Base-by-base conservation (phyloP, 2,797 vertebrate genomes). In the Morelia viridis region DNA sequence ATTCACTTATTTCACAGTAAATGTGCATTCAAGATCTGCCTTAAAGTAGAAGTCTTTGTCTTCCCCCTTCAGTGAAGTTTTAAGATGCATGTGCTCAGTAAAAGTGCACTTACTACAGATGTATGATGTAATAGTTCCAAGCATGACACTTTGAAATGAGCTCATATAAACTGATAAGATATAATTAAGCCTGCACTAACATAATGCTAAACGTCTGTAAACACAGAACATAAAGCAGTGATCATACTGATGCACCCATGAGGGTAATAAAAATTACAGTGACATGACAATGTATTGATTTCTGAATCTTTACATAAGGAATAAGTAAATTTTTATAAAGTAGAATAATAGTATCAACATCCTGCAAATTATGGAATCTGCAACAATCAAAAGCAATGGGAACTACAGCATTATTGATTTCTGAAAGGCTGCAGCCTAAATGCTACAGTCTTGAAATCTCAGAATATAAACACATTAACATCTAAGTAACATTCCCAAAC, bases 1-100 rank as follows among this genome's bases (percentile, higher is more conserved):
- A 98, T 97, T 98, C 98, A 98, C 96, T 98, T 98, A 98, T 97
- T 98, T 98, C 96, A 97, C 97, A 97, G 97, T 97, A 97, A 98
- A 97, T 98, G 97, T 97, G 96, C 97, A 97, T 98, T 98, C 97
- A 98, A 95, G 97, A 97, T 94, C 96, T 96, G 92, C 95, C 96
- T 96, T 96, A 97, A 97, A 97, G 97, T 96, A 96, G 96, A 96
- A 97, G 92, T 92, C 94, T 96, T 96, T 96, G 95, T 95, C 61
- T 80, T 57, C 13, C 15, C 58, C 58, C 68, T 93, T 94, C 95
- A 96, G 94, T 96, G 95, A 98, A 97, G 96, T 97, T 97, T 97
- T 97, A 98, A 98, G 97, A 97, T 96, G 41, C 95, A 97, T 95
- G 94, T 97, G 97, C 96, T 95, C 96, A 96, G 85, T 94, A 97